Base-by-base conservation (phyloP, 2,888 invertebrate species). In the Bellardia bayeri region DNA sequence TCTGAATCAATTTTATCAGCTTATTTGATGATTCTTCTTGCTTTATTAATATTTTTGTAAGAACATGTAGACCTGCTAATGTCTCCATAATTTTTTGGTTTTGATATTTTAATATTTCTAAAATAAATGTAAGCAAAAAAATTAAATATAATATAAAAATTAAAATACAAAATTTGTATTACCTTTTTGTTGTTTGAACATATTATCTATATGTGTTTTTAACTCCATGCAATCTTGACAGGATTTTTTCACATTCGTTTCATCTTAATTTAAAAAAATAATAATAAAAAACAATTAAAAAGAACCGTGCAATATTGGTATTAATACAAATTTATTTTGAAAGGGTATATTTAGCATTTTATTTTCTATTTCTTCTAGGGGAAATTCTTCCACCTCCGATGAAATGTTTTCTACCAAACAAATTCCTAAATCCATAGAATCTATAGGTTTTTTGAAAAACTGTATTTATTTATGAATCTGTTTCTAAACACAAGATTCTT, bases 71-170 rank as follows among this genome's bases (percentile, higher is more conserved):
- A 3, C 3, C 66, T 42, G 42, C 66, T 66, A 66, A 30, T 3
- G 42, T 42, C 42, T 66, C 42, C 66, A 66, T 40, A 16, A 66
- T 66, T 66, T 66, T 40, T 66, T 37, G 37, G n/a, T 64, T 66
- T 66, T 66, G 66, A 9, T 66, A 13, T 4, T 7, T 49, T 16
- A 49, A 30, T 23, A 9, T 45, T 49, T 68, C 49, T 45, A 49
- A 68, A 16, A 40, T 40, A 40, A 7, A 40, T 40, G 40, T 7
- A 49, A 49, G 9, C 9, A 49, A 49, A 3, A 49, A 49, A 49
- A 49, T 8, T 8, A 49, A 49, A 0, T 49, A 49, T 9, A 49
- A 9, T 49, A 49, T 11, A 49, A 9, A 49, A 9, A 49, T 49
- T 49, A 13, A 49, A 49, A 49, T 49, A 49, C 7, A 42, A 42